Conservation (phyloP, 2,888 invertebrate genomes). For the Schizaphis graminum region DNA sequence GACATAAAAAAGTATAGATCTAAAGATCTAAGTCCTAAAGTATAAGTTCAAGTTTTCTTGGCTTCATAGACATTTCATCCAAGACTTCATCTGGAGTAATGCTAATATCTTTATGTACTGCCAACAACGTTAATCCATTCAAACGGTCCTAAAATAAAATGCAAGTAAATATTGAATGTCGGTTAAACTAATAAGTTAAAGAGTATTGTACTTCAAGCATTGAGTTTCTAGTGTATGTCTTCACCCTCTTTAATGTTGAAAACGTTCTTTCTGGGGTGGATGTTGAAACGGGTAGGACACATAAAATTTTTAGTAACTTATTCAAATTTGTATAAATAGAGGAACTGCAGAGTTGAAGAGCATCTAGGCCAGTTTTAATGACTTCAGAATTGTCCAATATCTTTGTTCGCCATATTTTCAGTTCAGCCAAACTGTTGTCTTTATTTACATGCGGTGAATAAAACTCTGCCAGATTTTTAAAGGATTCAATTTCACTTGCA, state of each 20-base stretch:
- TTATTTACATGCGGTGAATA: background rate
- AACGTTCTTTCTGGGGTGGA: background rate
- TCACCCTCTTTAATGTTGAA: background rate
- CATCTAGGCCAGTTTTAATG: background rate
- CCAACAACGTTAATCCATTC: background rate
- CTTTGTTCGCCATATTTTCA: background rate
- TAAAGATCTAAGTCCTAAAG: too few species aligned
- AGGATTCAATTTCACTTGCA: background rate
- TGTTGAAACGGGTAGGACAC: background rate
- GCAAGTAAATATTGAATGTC: background rate
- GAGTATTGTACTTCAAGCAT: background rate
- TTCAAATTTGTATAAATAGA: background rate
- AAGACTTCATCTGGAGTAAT: background rate
- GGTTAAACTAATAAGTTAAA: background rate
- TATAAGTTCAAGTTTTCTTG: conserved; percentile 17
- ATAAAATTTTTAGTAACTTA: background rate
- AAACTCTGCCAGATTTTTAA: background rate
- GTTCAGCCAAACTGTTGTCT: background rate
- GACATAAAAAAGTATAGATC: background rate
- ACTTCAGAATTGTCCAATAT: background rate
- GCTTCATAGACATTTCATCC: background rate
- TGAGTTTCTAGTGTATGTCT: background rate
- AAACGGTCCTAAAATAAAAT: background rate
- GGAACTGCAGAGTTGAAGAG: background rate
- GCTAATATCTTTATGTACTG: background rate